Base-by-base conservation (phyloP, 2,797 vertebrate genomes). In the Toxotes lorentzi region DNA sequence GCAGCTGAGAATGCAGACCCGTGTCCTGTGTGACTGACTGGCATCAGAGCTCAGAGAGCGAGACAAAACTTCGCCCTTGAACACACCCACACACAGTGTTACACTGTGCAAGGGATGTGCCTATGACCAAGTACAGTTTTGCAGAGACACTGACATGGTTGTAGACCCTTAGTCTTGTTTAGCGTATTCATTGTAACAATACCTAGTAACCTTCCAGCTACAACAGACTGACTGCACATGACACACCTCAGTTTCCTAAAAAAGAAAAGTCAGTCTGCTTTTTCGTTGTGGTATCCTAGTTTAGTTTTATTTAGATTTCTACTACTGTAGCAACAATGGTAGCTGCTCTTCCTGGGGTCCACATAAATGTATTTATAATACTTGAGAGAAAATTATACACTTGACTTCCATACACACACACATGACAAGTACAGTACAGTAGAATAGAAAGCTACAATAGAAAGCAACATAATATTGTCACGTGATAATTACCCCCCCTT, bases 1-100 rank as follows among this genome's bases (percentile, higher is more conserved):
- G 84, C 91, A 93, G 92, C 90, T 94, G 90, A 85, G 88, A 91
- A 94, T 91, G 87, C 79, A 89, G 76, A 64, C 41, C 75, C 69
- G 48, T 63, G 78, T 82, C 77, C 83, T 80, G 51, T 72, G 73
- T 80, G 83, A 84, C 79, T 79, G 84, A 83, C 76, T 70, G 65
- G 76, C 78, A 69, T 84, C 79, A 71, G 32, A 73, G 70, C 69
- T 85, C 43, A 78, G 60, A 57, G 57, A 81, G 45, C 73, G 43
- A 34, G 57, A 73, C 73, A 74, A 41, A 85, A 82, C 32, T 51
- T 70, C 79, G 82, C 68, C 75, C 81, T 91, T 82, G 75, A 59
- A 72, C 27, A 70, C 50, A 76, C 43, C 71, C 43, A 23, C 48
- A 73, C n/a, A 56, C 54, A 45, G 35, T 45, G 4, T 14, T 43